A percentile compares a stretch with the other conserved stretches of the same genome.
These are phyloP conservation scores for Lindbergichthys nudifrons DNA, from an alignment of 2,797 vertebrate species.

Conservation along the genomic window DNA sequence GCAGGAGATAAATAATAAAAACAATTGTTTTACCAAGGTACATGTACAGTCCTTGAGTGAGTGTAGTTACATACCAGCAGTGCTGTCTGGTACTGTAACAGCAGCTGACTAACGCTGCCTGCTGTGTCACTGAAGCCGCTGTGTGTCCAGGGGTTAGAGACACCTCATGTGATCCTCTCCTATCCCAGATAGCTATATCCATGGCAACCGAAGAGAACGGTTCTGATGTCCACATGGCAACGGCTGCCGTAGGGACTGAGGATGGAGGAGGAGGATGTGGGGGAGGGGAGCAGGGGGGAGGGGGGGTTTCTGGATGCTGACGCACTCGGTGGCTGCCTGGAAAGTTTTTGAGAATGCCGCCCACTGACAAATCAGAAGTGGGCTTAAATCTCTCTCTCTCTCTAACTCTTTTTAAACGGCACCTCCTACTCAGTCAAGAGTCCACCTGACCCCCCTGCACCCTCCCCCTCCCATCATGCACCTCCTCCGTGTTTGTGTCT, in stretches of 20 bases:
- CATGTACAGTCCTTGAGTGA: no score
- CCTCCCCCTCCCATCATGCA: slow-evolving; percentile 60
- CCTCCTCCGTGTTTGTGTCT: slow-evolving; percentile 76
- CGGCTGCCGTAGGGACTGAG: slow-evolving; percentile 67
- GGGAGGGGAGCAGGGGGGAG: neutral
- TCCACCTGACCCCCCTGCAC: slow-evolving; percentile 56
- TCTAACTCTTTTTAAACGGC: slow-evolving; percentile 59
- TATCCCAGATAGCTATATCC: slow-evolving; percentile 61
- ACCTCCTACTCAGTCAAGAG: slow-evolving; percentile 74
- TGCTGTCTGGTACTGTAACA: slow-evolving; percentile 32
- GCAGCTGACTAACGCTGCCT: slow-evolving; percentile 52
- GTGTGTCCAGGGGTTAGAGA: slow-evolving; percentile 64
- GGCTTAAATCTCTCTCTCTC: slow-evolving; percentile 56
- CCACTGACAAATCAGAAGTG: slow-evolving; percentile 72
- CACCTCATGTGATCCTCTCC: slow-evolving; percentile 59
- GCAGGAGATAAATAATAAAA: no score
- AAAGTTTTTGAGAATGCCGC: slow-evolving; percentile 75
- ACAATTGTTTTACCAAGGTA: no score
- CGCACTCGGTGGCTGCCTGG: slow-evolving; percentile 62
- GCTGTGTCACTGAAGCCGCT: slow-evolving; percentile 55
- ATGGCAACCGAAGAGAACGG: slow-evolving; percentile 65
- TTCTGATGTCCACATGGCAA: slow-evolving; percentile 77
- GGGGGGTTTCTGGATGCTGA: slow-evolving; percentile 58
- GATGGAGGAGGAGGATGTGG: slow-evolving; percentile 41
- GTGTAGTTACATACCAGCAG: no score